These are phyloP conservation scores for Biston stratarius DNA, from an alignment of 2,888 invertebrate genomes.

Conservation along the genomic window DNA sequence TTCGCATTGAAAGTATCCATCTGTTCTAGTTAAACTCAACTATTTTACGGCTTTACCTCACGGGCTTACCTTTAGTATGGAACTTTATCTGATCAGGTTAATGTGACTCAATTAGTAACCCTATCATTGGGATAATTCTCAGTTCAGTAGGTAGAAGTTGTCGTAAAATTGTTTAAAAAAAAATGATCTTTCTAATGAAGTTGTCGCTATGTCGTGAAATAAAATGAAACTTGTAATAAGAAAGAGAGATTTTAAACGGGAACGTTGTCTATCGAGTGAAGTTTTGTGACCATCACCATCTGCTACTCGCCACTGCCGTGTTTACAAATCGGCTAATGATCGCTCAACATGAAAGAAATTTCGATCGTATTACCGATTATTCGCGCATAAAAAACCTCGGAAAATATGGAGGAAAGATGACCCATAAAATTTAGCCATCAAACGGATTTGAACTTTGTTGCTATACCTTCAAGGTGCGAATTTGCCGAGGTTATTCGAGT, in stretches of 20 bases:
- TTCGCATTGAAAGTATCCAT: too few species aligned
- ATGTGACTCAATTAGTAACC: too few species aligned
- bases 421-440: conserved; percentile 51
- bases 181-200: too few species aligned
- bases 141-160: too few species aligned
- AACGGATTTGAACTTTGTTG: conserved; percentile 58
- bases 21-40: too few species aligned
- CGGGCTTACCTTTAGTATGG: too few species aligned
- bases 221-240: neutral
- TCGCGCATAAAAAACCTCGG: conserved; percentile 54
- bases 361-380: conserved; percentile 55
- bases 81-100: too few species aligned
- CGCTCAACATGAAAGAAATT: conserved; percentile 54
- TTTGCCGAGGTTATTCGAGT: conserved; percentile 49
- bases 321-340: conserved; percentile 49
- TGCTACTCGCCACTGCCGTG: conserved; percentile 37
- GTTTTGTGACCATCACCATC: conserved; percentile 49
- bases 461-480: conserved; percentile 42
- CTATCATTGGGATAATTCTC: too few species aligned
- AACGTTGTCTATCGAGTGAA: conserved; percentile 44
- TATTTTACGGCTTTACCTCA: too few species aligned
- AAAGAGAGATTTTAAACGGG: neutral
- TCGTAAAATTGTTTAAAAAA: too few species aligned
- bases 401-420: conserved; percentile 56
- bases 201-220: too few species aligned